These are phyloP conservation scores for Campylomormyrus tamandua DNA, from an alignment of 2,113 vertebrate genomes.

Conservation along the genomic window DNA sequence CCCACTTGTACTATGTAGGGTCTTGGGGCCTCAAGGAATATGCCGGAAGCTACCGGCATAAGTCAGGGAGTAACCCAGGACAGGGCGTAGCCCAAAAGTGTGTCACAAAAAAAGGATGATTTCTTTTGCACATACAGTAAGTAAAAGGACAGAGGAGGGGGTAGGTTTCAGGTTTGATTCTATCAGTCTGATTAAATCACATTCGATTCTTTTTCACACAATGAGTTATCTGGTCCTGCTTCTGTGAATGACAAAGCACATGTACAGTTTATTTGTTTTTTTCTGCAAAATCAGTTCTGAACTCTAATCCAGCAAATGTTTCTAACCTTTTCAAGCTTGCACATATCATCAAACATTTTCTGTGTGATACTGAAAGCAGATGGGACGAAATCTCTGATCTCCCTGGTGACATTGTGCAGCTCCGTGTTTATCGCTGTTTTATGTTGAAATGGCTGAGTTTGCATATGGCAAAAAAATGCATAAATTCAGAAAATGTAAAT, in stretches of 20 bases:
- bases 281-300: constrained; percentile 5
- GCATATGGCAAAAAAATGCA: not conserved
- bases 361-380: not conserved
- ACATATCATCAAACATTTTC: not conserved
- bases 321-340: not conserved
- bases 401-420: not conserved
- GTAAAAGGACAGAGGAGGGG: not conserved
- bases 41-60: not conserved
- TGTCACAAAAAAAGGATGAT: not conserved
- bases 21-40: not conserved
- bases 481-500: not conserved
- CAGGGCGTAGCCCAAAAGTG: not conserved
- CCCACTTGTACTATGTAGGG: not conserved
- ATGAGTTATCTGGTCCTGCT: not conserved
- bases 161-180: not conserved
- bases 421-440: not conserved
- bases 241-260: constrained; percentile 6
- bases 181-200: not conserved
- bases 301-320: not conserved
- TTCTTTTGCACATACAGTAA: not conserved
- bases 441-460: not conserved
- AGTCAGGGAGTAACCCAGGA: not conserved
- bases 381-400: not conserved
- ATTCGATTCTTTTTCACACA: constrained; percentile 1
- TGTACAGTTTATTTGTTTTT: constrained; percentile 6